A percentile compares a stretch with the other conserved stretches of the same genome.
Evolutionary conservation across 2,888 invertebrate genomes (phyloP).

Genomic region (Diloba caeruleocephala): DNA sequence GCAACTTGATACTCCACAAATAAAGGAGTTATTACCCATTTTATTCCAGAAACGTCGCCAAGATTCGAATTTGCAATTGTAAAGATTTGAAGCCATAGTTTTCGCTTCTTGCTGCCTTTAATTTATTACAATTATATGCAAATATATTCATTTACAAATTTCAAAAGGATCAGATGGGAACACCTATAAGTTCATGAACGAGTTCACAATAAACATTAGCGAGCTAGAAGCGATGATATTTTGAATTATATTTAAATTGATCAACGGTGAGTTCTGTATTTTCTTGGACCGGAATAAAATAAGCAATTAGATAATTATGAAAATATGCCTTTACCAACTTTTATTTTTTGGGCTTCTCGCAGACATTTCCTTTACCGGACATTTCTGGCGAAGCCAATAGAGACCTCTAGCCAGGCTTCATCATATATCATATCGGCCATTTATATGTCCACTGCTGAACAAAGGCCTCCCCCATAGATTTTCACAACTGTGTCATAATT

Average conservation of each 20-base stretch:
- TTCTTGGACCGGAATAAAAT: no score
- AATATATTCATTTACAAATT: constrained; percentile 53
- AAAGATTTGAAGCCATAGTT: constrained; percentile 34
- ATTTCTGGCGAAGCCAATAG: no score
- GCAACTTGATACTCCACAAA: constrained; percentile 28
- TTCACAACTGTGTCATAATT: no score
- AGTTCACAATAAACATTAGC: constrained; percentile 26
- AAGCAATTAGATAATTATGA: no score
- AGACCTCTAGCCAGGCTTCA: no score
- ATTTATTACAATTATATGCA: constrained; percentile 49
- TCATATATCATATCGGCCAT: no score
- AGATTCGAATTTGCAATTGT: constrained; percentile 49
- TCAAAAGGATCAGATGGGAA: constrained; percentile 43
- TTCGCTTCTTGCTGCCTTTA: constrained; percentile 9
- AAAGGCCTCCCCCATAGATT: no score
- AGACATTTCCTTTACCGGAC: no score
- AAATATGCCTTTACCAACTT: no score
- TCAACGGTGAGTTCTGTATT: not conserved
- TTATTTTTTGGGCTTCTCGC: no score
- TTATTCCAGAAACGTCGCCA: constrained; percentile 20
- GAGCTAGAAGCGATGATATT: constrained; percentile 35
- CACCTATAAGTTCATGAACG: constrained; percentile 39
- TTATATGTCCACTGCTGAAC: no score
- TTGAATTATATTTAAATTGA: constrained; percentile 48
- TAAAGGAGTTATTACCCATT: constrained; percentile 26